A percentile compares a stretch with the other conserved stretches of the same genome.
These are phyloP conservation scores for Melipona bicolor DNA, from an alignment of 2,888 invertebrate species.

Conservation along the genomic window DNA sequence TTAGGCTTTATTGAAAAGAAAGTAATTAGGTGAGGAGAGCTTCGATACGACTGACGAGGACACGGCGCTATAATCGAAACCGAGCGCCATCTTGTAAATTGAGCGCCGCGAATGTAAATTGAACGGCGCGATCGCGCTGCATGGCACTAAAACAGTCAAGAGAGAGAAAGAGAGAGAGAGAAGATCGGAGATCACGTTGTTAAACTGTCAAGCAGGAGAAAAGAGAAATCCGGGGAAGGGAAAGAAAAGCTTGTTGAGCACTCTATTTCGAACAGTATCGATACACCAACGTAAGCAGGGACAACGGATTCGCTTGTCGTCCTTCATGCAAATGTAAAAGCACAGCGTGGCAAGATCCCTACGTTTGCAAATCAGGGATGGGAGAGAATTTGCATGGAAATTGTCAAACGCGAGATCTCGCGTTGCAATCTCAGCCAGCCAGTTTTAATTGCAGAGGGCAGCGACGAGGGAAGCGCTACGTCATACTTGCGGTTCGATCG, in stretches of 20 bases:
- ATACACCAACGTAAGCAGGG: slow-evolving; percentile 24
- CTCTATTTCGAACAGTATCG: slow-evolving; percentile 25
- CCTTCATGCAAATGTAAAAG: slow-evolving; percentile 48
- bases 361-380: not conserved
- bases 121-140: no score
- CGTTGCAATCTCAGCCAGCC: not conserved
- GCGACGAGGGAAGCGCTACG: slow-evolving; percentile 60
- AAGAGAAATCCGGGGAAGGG: slow-evolving; percentile 1
- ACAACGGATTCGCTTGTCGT: slow-evolving; percentile 7
- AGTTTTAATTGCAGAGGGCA: slow-evolving; percentile 10
- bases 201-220: slow-evolving; percentile 15
- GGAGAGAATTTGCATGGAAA: not conserved
- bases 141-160: no score
- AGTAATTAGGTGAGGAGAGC: no score
- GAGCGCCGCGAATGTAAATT: not conserved
- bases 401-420: not conserved
- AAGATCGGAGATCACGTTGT: slow-evolving; percentile 19
- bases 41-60: no score
- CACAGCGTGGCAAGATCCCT: slow-evolving; percentile 9
- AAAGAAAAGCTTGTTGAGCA: slow-evolving; percentile 15
- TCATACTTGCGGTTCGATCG: slow-evolving; percentile 22
- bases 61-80: no score
- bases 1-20: no score
- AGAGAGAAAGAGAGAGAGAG: not conserved
- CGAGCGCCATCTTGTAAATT: no score